Conservation (phyloP, 2,113 vertebrate genomes). For the Speoplatyrhinus poulsoni region DNA sequence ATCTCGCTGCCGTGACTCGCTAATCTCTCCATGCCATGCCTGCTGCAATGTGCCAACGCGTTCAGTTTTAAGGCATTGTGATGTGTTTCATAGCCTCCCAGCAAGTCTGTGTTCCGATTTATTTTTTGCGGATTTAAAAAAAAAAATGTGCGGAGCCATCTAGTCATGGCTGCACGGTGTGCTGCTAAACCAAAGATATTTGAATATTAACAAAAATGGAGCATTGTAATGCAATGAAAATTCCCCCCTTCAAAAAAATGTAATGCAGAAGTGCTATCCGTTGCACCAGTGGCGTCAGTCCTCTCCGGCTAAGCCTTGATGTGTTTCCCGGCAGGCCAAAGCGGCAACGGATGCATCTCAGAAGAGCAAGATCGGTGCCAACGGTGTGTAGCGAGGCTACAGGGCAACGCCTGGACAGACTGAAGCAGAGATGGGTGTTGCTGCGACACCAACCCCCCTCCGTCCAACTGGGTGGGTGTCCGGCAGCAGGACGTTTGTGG, state of each 20-base stretch:
- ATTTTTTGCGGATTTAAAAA: no score
- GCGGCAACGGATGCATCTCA: conserved; percentile 69
- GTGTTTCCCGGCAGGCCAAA: conserved; percentile 65
- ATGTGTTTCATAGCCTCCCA: no score
- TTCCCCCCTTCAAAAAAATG: no score
- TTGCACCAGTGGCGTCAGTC: no score
- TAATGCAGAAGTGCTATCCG: no score
- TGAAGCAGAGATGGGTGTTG: conserved; percentile 3
- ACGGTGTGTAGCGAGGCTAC: conserved; percentile 64
- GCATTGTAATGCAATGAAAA: no score
- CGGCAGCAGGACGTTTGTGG: background rate
- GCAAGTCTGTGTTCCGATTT: no score
- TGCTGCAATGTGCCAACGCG: background rate
- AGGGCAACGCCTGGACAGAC: conserved; percentile 8
- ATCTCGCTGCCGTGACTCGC: conserved; percentile 22
- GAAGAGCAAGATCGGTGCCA: conserved; percentile 79
- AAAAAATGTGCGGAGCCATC: background rate
- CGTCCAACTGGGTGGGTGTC: background rate
- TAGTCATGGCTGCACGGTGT: background rate
- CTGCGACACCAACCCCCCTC: background rate
- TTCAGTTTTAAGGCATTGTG: background rate
- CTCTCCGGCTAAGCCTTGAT: background rate
- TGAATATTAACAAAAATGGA: no score
- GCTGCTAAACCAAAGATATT: background rate
- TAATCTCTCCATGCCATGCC: conserved; percentile 25